A percentile compares a stretch with the other conserved stretches of the same genome.
Conservation (phyloP, 2,113 vertebrate species). For the Tringa solitaria region DNA sequence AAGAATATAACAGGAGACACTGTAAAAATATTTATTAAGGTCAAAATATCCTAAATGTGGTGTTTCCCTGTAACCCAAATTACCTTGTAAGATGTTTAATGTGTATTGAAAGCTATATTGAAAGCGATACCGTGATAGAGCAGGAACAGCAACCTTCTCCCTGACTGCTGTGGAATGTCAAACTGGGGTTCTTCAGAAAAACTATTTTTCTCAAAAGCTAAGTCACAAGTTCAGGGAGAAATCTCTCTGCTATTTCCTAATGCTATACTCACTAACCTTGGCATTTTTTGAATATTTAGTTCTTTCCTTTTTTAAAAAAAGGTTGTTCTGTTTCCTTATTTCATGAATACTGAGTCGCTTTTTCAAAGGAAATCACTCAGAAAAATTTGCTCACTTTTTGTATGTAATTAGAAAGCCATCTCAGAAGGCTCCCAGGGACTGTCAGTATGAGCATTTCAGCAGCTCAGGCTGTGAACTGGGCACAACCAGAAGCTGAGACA, state of each 20-base stretch:
- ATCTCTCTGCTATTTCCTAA: conserved; percentile 61
- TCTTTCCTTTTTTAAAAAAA: not conserved
- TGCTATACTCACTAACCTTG: conserved; percentile 45
- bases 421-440: not conserved
- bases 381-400: not conserved
- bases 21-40: not conserved
- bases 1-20: not conserved
- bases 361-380: conserved; percentile 11
- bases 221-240: conserved; percentile 61
- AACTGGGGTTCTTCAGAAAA: conserved; percentile 24
- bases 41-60: not conserved
- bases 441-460: not conserved
- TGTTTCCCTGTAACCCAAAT: not conserved
- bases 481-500: not conserved
- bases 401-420: not conserved
- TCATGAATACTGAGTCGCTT: not conserved
- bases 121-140: not conserved
- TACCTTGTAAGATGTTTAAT: not conserved
- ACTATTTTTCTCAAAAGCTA: conserved; percentile 29
- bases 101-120: not conserved
- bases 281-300: conserved; percentile 52
- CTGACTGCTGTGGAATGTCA: not conserved
- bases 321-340: not conserved
- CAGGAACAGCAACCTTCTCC: not conserved
- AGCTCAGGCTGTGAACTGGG: not conserved